phyloP scores from a whole-genome alignment of 1,140 invertebrate species.

The Eufriesea mexicana region DNA sequence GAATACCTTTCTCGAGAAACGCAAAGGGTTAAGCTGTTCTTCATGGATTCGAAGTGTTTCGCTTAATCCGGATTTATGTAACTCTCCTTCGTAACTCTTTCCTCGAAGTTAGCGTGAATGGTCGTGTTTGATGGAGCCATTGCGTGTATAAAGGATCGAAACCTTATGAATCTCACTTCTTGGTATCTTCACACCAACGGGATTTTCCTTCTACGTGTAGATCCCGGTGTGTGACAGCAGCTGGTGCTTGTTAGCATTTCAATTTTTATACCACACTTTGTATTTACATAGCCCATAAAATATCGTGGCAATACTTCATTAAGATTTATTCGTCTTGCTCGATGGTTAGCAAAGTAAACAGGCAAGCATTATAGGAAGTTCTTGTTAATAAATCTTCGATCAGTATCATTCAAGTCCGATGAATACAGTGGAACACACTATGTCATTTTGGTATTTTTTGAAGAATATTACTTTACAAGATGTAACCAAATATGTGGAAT shows the following conservation, averaged over 20 bases:
- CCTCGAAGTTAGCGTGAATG: background rate
- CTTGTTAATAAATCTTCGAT: too few relatives aligned
- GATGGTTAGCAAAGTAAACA: background rate
- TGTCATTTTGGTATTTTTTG: too few relatives aligned
- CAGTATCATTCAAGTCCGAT: too few relatives aligned
- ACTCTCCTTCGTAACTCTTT: background rate
- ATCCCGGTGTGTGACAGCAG: background rate
- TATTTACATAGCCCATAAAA: background rate
- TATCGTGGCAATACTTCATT: background rate
- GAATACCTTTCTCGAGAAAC: too few relatives aligned
- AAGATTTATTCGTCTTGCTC: background rate
- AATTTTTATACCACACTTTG: background rate
- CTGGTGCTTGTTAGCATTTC: background rate
- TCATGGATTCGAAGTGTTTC: background rate
- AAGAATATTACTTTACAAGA: too few relatives aligned
- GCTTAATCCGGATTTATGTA: slow-evolving; percentile 2
- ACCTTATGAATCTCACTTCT: background rate
- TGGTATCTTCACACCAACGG: background rate
- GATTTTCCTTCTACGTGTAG: background rate
- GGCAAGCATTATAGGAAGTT: too few relatives aligned
- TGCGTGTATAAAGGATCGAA: background rate
- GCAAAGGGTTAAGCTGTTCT: background rate
- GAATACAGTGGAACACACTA: too few relatives aligned
- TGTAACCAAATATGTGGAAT: too few relatives aligned
- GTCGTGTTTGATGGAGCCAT: background rate